Evolutionary conservation across 2,113 vertebrate genomes (phyloP), one percentile per base, ranked within the genome.

Genomic region (Nymphicus hollandicus): DNA sequence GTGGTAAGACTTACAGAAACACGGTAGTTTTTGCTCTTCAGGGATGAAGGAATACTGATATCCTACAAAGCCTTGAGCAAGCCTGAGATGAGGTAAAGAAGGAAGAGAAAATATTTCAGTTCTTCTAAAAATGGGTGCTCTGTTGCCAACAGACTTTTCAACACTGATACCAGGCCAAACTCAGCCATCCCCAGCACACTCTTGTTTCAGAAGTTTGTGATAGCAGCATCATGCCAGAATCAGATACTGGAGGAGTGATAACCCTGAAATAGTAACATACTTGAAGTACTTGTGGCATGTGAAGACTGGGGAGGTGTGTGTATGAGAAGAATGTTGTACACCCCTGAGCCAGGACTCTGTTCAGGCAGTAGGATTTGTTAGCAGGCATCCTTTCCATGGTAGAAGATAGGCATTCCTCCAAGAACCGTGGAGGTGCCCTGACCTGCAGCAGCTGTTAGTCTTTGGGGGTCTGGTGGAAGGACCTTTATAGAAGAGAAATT

Each of bases 181-280:
- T 71, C 72, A 78, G 60, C 47, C 86, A 84, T 78, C 4, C 11
- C 23, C 47, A 46, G 33, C 23, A 83, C 58, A 52, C 39, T 9
- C 80, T 88, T 77, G 69, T 78, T 88, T 81, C 68, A 68, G 88
- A 86, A 86, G 60, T 31, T 60, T 84, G 60, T 0, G 0, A 64
- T n/a, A 74, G 52, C 76, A 92, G 28, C 13, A 68, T 71, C 17
- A 6, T 78, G 80, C 43, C 72, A 84, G 72, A 92, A 94, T 86
- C 90, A 71, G 70, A 88, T 74, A 68, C 41, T 0, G 0, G 35
- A 81, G 82, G 33, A 79, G 77, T 43, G 80, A 78, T 78, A 91
- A 79, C 50, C 69, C 52, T 71, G 63, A 86, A 90, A 94, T 91
- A 95, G 88, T 68, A 93, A 93, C 72, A n/a, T 60, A 88, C 60